Evolutionary conservation across 2,797 vertebrate species (phyloP).

Genomic region (Cyclopterus lumpus): DNA sequence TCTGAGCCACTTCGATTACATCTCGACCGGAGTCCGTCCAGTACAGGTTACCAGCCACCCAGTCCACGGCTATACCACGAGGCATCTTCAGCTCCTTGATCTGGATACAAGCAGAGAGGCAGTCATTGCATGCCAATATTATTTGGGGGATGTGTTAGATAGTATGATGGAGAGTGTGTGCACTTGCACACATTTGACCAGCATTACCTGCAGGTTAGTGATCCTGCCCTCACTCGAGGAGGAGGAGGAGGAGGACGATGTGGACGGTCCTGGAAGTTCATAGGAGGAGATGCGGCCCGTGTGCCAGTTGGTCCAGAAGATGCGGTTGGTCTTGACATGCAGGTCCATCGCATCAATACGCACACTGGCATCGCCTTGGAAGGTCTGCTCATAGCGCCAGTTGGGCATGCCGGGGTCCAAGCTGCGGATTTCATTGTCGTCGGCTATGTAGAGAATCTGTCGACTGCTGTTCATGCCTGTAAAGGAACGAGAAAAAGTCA

Average conservation of each 20-base stretch:
- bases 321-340: slow-evolving; percentile 92
- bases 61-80: slow-evolving; percentile 94
- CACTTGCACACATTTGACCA: background rate
- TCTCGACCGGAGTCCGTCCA: slow-evolving; percentile 98
- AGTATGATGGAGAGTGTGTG: background rate
- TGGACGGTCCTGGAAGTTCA: slow-evolving; percentile 85
- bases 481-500: background rate
- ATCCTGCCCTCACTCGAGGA: slow-evolving; percentile 88
- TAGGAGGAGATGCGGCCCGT: slow-evolving; percentile 92
- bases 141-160: background rate
- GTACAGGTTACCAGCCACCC: slow-evolving; percentile 97
- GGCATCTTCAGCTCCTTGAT: slow-evolving; percentile 97
- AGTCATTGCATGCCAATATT: background rate
- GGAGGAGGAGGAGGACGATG: slow-evolving; percentile 70
- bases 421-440: slow-evolving; percentile 97
- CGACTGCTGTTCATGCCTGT: slow-evolving; percentile 85
- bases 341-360: slow-evolving; percentile 97
- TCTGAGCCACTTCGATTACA: slow-evolving; percentile 96
- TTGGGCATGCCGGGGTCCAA: slow-evolving; percentile 93
- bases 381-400: slow-evolving; percentile 94
- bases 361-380: slow-evolving; percentile 93
- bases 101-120: slow-evolving; percentile 65
- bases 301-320: slow-evolving; percentile 99
- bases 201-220: slow-evolving; percentile 89
- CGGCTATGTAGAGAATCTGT: slow-evolving; percentile 95